Conservation (phyloP, 2,113 vertebrate species). For the Osmerus eperlanus region DNA sequence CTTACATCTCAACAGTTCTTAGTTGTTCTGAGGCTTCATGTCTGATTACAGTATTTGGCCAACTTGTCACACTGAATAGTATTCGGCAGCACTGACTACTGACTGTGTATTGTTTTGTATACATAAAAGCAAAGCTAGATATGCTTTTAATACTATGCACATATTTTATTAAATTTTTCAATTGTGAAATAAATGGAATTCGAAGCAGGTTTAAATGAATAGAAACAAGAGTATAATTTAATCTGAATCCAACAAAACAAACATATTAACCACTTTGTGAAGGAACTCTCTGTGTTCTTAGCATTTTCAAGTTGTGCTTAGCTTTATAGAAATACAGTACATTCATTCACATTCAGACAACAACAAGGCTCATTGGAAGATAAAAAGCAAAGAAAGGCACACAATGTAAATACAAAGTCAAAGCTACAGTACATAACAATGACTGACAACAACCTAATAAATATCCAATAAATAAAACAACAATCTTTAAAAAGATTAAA, state of each 20-base stretch:
- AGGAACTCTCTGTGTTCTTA: background rate
- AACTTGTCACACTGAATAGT: too few relatives aligned
- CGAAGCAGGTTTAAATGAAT: too few relatives aligned
- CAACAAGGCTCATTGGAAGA: background rate
- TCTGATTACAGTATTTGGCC: too few relatives aligned
- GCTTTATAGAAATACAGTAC: background rate
- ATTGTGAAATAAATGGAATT: too few relatives aligned
- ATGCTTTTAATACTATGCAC: too few relatives aligned
- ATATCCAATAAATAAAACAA: slow-evolving; percentile 10
- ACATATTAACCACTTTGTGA: background rate
- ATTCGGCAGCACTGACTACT: too few relatives aligned
- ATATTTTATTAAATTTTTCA: too few relatives aligned
- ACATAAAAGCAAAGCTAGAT: too few relatives aligned
- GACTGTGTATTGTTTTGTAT: too few relatives aligned
- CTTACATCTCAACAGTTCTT: too few relatives aligned
- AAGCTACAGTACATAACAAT: background rate
- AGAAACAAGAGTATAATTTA: background rate
- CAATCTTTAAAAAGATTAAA: background rate
- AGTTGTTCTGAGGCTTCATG: too few relatives aligned
- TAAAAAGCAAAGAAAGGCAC: background rate
- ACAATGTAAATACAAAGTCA: background rate
- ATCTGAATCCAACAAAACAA: background rate
- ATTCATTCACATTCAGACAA: background rate
- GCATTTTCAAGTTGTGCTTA: background rate
- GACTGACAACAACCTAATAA: slow-evolving; percentile 9